Evolutionary conservation across 2,797 vertebrate species (phyloP).

Genomic region (Darevskia mixta): DNA sequence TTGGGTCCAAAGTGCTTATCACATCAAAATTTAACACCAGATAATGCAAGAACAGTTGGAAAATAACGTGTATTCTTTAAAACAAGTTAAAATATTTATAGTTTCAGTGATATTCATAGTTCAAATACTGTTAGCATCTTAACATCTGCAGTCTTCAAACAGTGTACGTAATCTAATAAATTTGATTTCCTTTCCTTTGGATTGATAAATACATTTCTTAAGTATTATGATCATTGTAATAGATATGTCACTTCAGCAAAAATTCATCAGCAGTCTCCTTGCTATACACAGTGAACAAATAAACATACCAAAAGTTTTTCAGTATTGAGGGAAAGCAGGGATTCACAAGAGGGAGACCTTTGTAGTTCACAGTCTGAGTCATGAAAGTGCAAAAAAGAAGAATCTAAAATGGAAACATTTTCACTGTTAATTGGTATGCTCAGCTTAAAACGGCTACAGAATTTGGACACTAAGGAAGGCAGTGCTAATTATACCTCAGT

Average conservation of each 20-base stretch:
- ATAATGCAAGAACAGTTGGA: neutral
- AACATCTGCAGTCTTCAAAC: neutral
- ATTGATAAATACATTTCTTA: neutral
- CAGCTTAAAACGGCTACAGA: neutral
- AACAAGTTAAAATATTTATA: neutral
- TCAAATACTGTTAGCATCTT: neutral
- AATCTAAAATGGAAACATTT: constrained; percentile 80
- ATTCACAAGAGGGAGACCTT: constrained; percentile 89
- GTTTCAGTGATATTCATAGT: neutral
- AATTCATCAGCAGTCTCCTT: neutral
- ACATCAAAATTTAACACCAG: neutral
- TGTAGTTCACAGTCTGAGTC: constrained; percentile 92
- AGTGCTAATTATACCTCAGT: neutral
- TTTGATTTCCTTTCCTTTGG: neutral
- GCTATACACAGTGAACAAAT: neutral
- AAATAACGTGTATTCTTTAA: neutral
- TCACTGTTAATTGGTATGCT: constrained; percentile 43
- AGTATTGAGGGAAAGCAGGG: constrained; percentile 91
- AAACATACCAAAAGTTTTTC: constrained; percentile 93
- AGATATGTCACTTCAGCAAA: neutral
- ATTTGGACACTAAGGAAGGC: neutral
- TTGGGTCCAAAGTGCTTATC: neutral
- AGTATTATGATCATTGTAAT: neutral
- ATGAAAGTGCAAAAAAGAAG: constrained; percentile 90
- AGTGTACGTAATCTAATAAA: neutral